Evolutionary conservation across 2,888 invertebrate genomes (phyloP).

Genomic region (Plagiodera versicolora): DNA sequence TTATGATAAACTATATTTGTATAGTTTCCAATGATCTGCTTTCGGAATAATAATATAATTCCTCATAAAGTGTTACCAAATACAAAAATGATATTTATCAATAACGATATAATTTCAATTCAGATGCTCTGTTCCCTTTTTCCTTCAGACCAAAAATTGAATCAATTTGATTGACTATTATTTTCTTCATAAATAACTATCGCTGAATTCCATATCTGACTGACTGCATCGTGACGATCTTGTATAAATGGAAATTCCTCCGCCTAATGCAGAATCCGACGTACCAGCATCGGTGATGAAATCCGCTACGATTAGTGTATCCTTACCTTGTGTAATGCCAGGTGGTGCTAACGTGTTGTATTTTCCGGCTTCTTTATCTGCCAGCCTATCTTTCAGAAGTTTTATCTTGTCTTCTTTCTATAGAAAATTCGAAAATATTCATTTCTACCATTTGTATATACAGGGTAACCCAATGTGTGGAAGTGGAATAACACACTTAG

Average conservation of each 20-base stretch:
- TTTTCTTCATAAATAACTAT: slow-evolving; percentile 77
- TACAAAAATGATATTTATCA: no score
- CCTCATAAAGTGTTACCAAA: no score
- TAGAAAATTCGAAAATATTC: slow-evolving; percentile 21
- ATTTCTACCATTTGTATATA: no score
- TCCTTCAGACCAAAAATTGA: no score
- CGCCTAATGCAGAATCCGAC: slow-evolving; percentile 73
- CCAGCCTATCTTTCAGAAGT: slow-evolving; percentile 75
- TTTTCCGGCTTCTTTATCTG: slow-evolving; percentile 69
- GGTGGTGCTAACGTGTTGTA: slow-evolving; percentile 50
- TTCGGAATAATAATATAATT: no score
- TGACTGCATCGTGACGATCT: slow-evolving; percentile 82
- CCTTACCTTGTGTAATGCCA: slow-evolving; percentile 74
- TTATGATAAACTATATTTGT: no score
- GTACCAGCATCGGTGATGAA: slow-evolving; percentile 77
- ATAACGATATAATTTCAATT: no score
- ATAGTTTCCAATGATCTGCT: no score
- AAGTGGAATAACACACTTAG: no score
- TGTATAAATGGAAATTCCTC: slow-evolving; percentile 70
- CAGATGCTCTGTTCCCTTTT: no score
- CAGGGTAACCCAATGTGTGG: no score
- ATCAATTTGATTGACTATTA: no score
- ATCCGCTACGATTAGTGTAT: slow-evolving; percentile 72
- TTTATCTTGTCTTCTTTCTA: slow-evolving; percentile 91
- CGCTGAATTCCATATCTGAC: slow-evolving; percentile 86